Base-by-base conservation (phyloP, 2,888 invertebrate genomes). In the Acronicta aceris region DNA sequence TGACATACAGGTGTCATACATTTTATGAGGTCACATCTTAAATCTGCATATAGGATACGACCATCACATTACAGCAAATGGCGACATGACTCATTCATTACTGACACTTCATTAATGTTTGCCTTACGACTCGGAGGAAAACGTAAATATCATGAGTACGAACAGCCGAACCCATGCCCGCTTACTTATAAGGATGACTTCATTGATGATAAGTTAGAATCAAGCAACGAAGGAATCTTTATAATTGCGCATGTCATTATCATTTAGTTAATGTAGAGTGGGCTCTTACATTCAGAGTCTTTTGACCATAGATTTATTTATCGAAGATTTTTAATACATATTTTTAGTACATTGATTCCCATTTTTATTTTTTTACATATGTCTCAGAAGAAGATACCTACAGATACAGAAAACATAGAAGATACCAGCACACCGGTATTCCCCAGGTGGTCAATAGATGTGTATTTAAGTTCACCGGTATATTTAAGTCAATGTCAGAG, bases 81-180 rank as follows among this genome's bases (percentile, higher is more conserved):
- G 40, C 50, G 49, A 27, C 45, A 55, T 78, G 79, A 78, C 33
- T 74, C 74, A 78, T 71, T 74, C 74, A 78, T 71, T 68, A 52
- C 17, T 40, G 47, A 48, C 56, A 49, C 49, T 27, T 43, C 45
- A 59, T 55, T 60, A 57, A 65, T 64, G 55, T 68, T 57, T 54
- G 65, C 55, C 42, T 17, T 51, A 52, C 15, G 41, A 41, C 59
- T 57, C 33, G 8, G 49, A 41, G 57, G 33, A 59, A 57, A 66
- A 63, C 43, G 47, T 59, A 62, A 70, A 59, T 53, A 61, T 45
- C 25, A 16, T 50, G n/a, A 41, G 40, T 38, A 48, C 38, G 53
- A 47, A 36, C 25, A 52, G 50, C 45, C 38, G n/a, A 68, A 40
- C 47, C 41, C 38, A 43, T 36, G 30, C 12, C 30, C 21, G 62